phyloP scores from a whole-genome alignment of 2,113 vertebrate genomes.

The Semnopithecus entellus region DNA sequence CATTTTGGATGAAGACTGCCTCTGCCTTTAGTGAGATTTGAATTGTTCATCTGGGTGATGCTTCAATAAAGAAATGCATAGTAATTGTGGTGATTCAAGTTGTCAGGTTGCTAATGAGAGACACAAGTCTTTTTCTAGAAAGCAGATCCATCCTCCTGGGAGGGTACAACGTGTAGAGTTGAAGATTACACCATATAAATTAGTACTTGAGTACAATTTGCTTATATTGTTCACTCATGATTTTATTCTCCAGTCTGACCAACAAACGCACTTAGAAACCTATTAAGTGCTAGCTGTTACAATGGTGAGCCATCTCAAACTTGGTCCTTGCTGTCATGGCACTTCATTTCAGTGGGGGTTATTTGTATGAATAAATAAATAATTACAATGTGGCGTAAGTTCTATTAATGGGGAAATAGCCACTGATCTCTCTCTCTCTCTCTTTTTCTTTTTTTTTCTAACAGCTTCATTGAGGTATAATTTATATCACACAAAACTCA shows the following conservation, averaged over 20 bases:
- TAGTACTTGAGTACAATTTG: constrained; percentile 55
- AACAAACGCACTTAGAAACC: constrained; percentile 1
- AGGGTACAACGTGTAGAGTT: constrained; percentile 6
- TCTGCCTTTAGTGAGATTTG: constrained; percentile 37
- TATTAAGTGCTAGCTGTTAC: constrained; percentile 21
- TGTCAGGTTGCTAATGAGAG: constrained; percentile 58
- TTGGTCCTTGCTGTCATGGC: neutral
- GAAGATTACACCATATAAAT: constrained; percentile 36
- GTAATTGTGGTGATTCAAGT: constrained; percentile 47
- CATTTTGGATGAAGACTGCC: constrained; percentile 34
- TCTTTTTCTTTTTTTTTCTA: constrained; percentile 3
- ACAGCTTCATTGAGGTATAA: neutral
- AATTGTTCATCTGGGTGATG: constrained; percentile 50
- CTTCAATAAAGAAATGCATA: constrained; percentile 44
- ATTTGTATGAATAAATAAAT: constrained; percentile 30
- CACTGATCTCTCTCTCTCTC: neutral
- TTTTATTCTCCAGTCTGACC: constrained; percentile 45
- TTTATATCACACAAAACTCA: constrained; percentile 36
- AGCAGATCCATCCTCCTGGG: constrained; percentile 30
- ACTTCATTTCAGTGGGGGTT: constrained; percentile 20
- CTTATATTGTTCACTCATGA: constrained; percentile 8
- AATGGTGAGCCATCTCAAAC: neutral
- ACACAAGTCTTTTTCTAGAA: constrained; percentile 52
- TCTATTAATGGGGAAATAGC: neutral
- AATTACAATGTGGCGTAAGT: neutral